Percentiles rank a stretch among this genome's conserved stretches.
Conservation (phyloP, 2,797 vertebrate species). For the Moxostoma hubbsi region DNA sequence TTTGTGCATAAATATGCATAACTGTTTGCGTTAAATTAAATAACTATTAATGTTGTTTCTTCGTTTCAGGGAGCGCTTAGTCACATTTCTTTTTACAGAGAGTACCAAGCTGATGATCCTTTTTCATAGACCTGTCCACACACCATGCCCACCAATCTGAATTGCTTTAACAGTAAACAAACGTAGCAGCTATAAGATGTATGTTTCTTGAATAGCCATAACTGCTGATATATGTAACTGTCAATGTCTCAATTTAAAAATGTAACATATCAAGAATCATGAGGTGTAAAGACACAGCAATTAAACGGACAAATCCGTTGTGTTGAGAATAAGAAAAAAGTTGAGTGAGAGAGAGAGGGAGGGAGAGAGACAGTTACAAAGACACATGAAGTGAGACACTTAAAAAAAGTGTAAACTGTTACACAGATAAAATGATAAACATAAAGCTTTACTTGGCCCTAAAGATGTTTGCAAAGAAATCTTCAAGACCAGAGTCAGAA, state of each 20-base stretch:
- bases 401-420: not conserved
- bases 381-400: not conserved
- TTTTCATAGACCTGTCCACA: conserved; percentile 5
- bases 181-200: not conserved
- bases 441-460: not conserved
- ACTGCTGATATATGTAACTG: not conserved
- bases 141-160: not conserved
- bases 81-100: conserved; percentile 1
- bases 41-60: not conserved
- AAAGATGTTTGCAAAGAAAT: not conserved
- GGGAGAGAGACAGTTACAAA: not conserved
- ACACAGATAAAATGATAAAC: not conserved
- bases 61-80: not conserved
- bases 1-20: not conserved
- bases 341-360: not conserved
- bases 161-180: not conserved
- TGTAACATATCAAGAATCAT: not conserved
- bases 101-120: not conserved
- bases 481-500: too few species aligned
- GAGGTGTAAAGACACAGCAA: not conserved
- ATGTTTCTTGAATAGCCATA: not conserved
- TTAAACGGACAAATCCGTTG: not conserved
- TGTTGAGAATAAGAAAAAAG: not conserved
- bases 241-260: not conserved
- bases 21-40: not conserved